Base-by-base conservation (phyloP, 2,888 invertebrate species). In the Thera britannica region DNA sequence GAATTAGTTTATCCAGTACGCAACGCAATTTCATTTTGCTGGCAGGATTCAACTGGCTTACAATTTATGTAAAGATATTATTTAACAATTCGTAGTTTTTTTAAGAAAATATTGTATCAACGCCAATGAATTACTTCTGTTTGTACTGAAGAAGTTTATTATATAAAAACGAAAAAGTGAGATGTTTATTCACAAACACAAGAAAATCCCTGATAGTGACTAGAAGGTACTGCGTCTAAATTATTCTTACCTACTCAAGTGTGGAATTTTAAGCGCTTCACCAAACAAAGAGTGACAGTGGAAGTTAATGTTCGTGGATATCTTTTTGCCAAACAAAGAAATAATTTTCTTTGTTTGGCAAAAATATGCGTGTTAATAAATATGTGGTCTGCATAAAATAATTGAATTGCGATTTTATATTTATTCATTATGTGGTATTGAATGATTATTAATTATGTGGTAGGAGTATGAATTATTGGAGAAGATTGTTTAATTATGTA, bases 11-110 rank as follows among this genome's bases (percentile, higher is more conserved):
- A 59, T 69, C 62, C 55, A 62, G 66, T 63, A 54, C 66, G 48
- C 56, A 44, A 70, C 69, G 69, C 69, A 8, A 46, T 66, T 69
- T 63, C 59, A 66, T 70, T 63, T 60, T 35, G 41, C 63, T 54
- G 46, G 23, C 52, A 60, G 51, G 51, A 34, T 57, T 36, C 4
- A 48, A 61, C 60, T 23, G 61, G 52, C 1, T 62, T 23, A 48
- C 52, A 65, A 55, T 58, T 58, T 58, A 60, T 57, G 11, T 55
- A 4, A 55, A 35, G n/a, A 46, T 12, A 3, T 1, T n/a, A 49
- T n/a, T 49, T 49, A 9, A 7, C 3, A 5, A 38, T 38, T 38
- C 3, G 38, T 38, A 38, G 6, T 38, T 6, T 38, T 3, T 38
- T 5, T 5, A 38, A 38, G 6, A 38, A 38, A 6, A 5, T 38